A percentile compares a stretch with the other conserved stretches of the same genome.
phyloP scores from a whole-genome alignment of 2,888 invertebrate genomes.

The Aricia artaxerxes region DNA sequence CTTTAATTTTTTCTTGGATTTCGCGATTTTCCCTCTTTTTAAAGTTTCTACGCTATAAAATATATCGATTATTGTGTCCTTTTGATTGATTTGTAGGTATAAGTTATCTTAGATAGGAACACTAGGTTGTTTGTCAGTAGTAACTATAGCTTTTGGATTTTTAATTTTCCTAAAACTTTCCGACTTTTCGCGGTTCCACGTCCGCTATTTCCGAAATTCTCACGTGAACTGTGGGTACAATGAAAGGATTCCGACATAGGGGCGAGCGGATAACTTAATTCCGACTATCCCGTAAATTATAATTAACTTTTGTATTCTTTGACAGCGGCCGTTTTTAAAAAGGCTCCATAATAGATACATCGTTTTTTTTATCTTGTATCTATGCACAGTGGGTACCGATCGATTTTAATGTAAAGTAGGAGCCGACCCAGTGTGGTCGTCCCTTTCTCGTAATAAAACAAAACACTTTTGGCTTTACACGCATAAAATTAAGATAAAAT shows the following conservation, averaged over 20 bases:
- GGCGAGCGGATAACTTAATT: slow-evolving; percentile 74
- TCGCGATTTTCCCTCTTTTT: too few relatives aligned
- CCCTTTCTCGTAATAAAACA: slow-evolving; percentile 54
- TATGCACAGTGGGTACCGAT: slow-evolving; percentile 60
- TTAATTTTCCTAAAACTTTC: neutral
- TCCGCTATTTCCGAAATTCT: slow-evolving; percentile 58
- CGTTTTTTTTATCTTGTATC: slow-evolving; percentile 71
- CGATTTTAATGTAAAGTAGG: slow-evolving; percentile 53
- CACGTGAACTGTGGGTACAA: slow-evolving; percentile 57
- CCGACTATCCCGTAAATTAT: slow-evolving; percentile 72
- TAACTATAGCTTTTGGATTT: neutral
- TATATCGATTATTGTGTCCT: too few relatives aligned
- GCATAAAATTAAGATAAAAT: slow-evolving; percentile 36
- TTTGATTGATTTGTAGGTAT: too few relatives aligned
- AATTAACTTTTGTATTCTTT: slow-evolving; percentile 73
- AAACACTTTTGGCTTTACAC: slow-evolving; percentile 35
- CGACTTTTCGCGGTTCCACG: slow-evolving; percentile 46
- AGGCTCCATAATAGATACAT: slow-evolving; percentile 73
- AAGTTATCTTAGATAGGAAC: too few relatives aligned
- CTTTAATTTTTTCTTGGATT: too few relatives aligned
- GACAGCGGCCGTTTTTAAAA: slow-evolving; percentile 64
- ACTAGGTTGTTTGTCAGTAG: neutral
- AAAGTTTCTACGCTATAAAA: too few relatives aligned
- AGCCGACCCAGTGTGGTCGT: slow-evolving; percentile 51
- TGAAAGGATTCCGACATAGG: slow-evolving; percentile 67